Base-by-base conservation (phyloP, 2,797 vertebrate species). In the Zenarchopterus dispar region DNA sequence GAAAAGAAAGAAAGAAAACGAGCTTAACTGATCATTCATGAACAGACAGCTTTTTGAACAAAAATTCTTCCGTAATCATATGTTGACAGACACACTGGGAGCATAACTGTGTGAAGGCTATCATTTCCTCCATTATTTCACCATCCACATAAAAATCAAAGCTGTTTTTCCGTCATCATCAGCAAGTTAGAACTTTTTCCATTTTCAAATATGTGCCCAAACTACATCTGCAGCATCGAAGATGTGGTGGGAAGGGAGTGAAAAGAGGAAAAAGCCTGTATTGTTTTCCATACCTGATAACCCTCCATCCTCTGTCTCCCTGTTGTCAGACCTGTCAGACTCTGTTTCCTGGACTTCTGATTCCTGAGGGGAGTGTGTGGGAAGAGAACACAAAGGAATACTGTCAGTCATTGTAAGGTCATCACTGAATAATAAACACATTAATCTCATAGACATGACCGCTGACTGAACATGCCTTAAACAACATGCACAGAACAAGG, bases 211-310 rank as follows among this genome's bases (percentile, higher is more conserved):
- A 42, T 64, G 69, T 57, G 33, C 31, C 62, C 42, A 53, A 46
- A 45, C 18, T 11, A 52, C 19, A 44, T 31, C 21, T 77, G 31
- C 60, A 62, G 56, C 7, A 0, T 21, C 33, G 52, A 61, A 33
- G 75, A 62, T 56, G 47, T 22, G 50, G 55, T 43, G 52, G 49
- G 70, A 72, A 55, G 18, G 22, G 41, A 52, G 21, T 68, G 67
- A 61, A 44, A 69, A 81, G 57, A 60, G 48, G 66, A 87, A 79
- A 81, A 89, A 88, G 60, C 62, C 62, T 1, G 71, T 77, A 73
- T 81, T 78, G 45, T 80, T 81, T 88, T 89, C 78, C 73, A 2
- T 93, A 94, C 92, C 90, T 93, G 92, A 94, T 92, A 93, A 89
- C 64, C 82, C 75, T 87, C 85, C 89, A 85, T 92, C 84, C 77